Conservation (phyloP, 2,797 vertebrate genomes). For the Cyprinella venusta region DNA sequence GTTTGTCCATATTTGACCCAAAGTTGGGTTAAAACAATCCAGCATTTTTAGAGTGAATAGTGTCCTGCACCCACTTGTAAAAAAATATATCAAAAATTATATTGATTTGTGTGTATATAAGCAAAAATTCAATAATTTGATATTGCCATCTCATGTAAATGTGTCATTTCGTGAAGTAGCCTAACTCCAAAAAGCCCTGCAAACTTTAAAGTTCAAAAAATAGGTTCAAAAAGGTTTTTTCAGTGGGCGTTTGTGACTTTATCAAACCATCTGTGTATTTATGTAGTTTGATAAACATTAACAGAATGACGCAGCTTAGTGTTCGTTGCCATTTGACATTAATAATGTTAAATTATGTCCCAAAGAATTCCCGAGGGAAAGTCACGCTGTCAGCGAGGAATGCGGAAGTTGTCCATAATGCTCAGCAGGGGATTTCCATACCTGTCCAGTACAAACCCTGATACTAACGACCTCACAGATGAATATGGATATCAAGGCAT, state of each 20-base stretch:
- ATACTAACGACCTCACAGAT: slow-evolving; percentile 22
- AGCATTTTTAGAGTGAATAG: too few species aligned
- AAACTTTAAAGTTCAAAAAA: not conserved
- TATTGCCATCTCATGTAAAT: too few species aligned
- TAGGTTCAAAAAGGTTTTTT: not conserved
- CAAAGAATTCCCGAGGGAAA: not conserved
- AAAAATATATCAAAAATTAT: too few species aligned
- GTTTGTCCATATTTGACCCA: too few species aligned
- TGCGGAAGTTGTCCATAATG: slow-evolving; percentile 9
- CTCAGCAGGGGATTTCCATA: slow-evolving; percentile 25
- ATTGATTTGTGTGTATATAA: too few species aligned
- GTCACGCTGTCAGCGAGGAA: not conserved
- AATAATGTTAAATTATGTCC: not conserved
- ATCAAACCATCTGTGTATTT: not conserved
- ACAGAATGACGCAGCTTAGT: not conserved
- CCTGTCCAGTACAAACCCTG: not conserved
- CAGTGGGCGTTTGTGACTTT: not conserved
- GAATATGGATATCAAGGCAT: not conserved
- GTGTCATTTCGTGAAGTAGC: not conserved
- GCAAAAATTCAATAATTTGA: too few species aligned
- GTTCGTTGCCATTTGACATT: not conserved
- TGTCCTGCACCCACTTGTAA: too few species aligned
- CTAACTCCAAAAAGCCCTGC: not conserved
- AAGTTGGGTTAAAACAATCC: too few species aligned
- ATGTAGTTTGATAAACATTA: not conserved